These are phyloP conservation scores for Scytalopus superciliaris DNA, from an alignment of 2,113 vertebrate species.

Conservation along the genomic window DNA sequence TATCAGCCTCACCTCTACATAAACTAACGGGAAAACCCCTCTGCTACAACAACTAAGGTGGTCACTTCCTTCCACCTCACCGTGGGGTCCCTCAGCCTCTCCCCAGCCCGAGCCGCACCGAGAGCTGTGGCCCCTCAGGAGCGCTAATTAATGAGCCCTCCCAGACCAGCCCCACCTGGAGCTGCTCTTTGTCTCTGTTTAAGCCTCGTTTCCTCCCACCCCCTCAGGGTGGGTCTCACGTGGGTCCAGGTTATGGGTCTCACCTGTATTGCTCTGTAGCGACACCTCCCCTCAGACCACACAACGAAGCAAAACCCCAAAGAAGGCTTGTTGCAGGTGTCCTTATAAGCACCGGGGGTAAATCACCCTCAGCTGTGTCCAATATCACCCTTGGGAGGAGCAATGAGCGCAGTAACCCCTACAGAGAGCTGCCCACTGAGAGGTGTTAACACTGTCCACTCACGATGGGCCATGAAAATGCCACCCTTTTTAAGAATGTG, in stretches of 20 bases:
- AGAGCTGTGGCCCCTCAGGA: fast-evolving
- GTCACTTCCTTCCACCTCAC: fast-evolving
- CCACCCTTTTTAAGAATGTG: fast-evolving
- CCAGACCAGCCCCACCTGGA: fast-evolving
- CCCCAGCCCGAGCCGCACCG: fast-evolving
- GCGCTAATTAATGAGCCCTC: not conserved
- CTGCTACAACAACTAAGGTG: fast-evolving
- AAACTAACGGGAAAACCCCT: not conserved
- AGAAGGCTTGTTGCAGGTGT: slow-evolving; percentile 80
- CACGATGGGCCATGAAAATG: fast-evolving
- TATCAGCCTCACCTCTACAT: not conserved
- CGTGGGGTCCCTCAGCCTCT: fast-evolving
- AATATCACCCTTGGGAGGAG: fast-evolving
- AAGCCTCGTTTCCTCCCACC: fast-evolving
- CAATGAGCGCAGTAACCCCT: fast-evolving
- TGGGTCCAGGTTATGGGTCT: fast-evolving
- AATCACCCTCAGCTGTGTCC: not conserved
- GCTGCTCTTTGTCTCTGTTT: not conserved
- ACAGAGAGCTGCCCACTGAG: fast-evolving
- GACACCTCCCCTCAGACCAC: not conserved
- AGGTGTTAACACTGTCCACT: fast-evolving
- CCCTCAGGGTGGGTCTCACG: not conserved
- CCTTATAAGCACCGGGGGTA: slow-evolving; percentile 83
- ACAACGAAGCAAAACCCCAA: slow-evolving; percentile 84
- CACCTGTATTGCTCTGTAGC: not conserved